These are phyloP conservation scores for Caradrina clavipalpis DNA, from an alignment of 2,888 invertebrate species.

Conservation along the genomic window DNA sequence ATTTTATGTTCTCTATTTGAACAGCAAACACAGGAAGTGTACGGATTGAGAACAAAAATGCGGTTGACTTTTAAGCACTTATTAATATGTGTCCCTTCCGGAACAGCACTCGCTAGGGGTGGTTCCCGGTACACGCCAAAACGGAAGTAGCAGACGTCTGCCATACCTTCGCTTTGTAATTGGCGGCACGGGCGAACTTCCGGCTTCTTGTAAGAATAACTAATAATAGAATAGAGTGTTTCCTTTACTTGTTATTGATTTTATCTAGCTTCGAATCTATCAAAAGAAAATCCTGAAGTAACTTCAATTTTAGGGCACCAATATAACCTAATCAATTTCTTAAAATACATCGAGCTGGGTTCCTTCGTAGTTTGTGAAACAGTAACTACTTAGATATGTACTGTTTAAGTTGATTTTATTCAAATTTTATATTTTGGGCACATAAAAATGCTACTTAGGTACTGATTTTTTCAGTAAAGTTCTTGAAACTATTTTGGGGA, in stretches of 20 bases:
- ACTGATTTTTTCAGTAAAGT: neutral
- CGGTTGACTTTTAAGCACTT: constrained; percentile 85
- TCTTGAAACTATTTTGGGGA: neutral
- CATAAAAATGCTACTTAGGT: neutral
- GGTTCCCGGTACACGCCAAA: constrained; percentile 82
- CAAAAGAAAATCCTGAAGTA: neutral
- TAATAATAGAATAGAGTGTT: constrained; percentile 67
- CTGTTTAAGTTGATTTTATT: too few relatives aligned
- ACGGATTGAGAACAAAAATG: constrained; percentile 78
- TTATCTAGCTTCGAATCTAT: neutral
- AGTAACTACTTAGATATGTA: neutral
- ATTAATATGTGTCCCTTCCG: constrained; percentile 87
- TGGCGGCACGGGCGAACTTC: constrained; percentile 88
- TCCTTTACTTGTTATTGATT: constrained; percentile 40
- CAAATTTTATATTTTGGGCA: too few relatives aligned
- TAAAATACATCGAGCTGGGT: neutral
- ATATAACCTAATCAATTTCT: neutral
- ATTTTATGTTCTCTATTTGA: constrained; percentile 1
- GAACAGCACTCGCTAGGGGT: constrained; percentile 86
- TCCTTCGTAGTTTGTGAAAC: neutral
- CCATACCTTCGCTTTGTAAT: constrained; percentile 84
- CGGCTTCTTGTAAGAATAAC: constrained; percentile 74
- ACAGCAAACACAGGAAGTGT: constrained; percentile 79
- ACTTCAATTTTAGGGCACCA: too few relatives aligned
- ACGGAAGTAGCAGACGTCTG: constrained; percentile 89